These are phyloP conservation scores for Sorex maritimensis DNA, from an alignment of 2,797 vertebrate genomes.

Conservation along the genomic window DNA sequence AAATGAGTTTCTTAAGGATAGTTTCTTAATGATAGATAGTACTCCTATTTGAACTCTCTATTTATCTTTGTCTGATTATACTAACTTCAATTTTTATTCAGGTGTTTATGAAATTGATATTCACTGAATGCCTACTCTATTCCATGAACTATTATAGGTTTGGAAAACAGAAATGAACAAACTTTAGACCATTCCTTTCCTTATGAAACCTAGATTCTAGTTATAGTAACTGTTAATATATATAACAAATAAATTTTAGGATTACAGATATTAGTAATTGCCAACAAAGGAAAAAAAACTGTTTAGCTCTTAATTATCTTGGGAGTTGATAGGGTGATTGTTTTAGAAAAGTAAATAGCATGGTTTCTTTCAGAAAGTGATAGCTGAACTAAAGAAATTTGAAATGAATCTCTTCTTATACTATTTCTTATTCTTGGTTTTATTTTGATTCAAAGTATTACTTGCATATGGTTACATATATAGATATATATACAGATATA, in stretches of 20 bases:
- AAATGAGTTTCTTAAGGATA: constrained; percentile 23
- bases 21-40: neutral
- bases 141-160: neutral
- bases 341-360: constrained; percentile 5
- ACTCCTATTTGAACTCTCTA: neutral
- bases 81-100: constrained; percentile 49
- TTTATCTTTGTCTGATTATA: constrained; percentile 1
- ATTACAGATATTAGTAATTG: neutral
- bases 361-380: constrained; percentile 26
- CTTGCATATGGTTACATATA: neutral
- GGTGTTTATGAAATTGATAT: constrained; percentile 23
- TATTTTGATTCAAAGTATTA: constrained; percentile 53
- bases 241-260: constrained; percentile 13
- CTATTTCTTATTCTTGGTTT: neutral
- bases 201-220: constrained; percentile 22
- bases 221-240: constrained; percentile 16
- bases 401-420: constrained; percentile 25
- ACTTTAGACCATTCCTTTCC: constrained; percentile 17
- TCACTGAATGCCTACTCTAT: constrained; percentile 10
- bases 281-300: constrained; percentile 39
- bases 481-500: no score
- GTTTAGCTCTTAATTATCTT: neutral
- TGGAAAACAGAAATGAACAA: constrained; percentile 12
- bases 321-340: neutral
- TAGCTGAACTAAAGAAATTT: constrained; percentile 33